Conservation (phyloP, 2,113 vertebrate genomes). For the Dipodomys stephensi region DNA sequence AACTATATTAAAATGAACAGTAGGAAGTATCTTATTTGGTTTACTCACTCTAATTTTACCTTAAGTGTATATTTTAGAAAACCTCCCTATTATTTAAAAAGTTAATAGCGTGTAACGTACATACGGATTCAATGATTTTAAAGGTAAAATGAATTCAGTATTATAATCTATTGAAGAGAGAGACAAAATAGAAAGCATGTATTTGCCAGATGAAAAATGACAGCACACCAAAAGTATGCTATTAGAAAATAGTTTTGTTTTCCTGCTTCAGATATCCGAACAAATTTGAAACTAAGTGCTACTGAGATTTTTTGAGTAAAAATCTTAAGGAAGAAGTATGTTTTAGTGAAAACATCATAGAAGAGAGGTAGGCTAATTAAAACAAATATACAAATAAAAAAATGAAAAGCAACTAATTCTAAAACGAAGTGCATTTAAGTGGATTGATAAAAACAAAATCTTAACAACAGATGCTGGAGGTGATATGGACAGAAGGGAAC, state of each 20-base stretch:
- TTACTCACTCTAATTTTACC: slow-evolving; percentile 10
- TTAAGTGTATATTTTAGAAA: slow-evolving; percentile 15
- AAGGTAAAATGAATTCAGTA: slow-evolving; percentile 35
- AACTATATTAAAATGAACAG: background rate
- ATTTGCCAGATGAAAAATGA: background rate
- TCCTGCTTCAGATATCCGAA: background rate
- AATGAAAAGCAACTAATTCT: too few species aligned
- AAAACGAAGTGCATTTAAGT: background rate
- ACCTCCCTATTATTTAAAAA: slow-evolving; percentile 29
- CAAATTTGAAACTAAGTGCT: slow-evolving; percentile 13
- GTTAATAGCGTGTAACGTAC: background rate
- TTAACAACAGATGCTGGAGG: too few species aligned
- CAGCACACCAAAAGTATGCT: background rate
- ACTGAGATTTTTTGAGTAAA: slow-evolving; percentile 19
- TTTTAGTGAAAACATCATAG: background rate
- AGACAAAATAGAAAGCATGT: background rate
- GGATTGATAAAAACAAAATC: background rate
- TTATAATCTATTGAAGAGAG: background rate
- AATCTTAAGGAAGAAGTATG: background rate
- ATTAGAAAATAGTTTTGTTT: background rate
- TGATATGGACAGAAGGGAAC: too few species aligned
- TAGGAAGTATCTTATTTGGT: background rate
- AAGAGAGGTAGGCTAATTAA: background rate
- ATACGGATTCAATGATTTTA: slow-evolving; percentile 13
- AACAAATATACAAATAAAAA: too few species aligned